Percentiles rank a stretch among this genome's conserved stretches.
Evolutionary conservation across 92 coral and sea anemone genomes (phyloP).

Genomic region (Meandrina meandrites): DNA sequence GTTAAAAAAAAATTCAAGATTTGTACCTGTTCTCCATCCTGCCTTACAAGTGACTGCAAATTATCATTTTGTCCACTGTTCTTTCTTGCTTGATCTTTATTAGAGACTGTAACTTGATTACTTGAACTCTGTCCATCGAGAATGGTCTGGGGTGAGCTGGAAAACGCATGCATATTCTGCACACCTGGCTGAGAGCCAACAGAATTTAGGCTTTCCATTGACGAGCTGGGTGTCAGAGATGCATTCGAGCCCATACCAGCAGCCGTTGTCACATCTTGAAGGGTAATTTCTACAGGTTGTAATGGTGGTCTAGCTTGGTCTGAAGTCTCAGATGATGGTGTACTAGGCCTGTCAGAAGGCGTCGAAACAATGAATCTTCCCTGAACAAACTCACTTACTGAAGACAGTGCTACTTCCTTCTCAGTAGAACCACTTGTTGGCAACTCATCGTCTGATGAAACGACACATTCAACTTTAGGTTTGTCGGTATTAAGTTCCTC

Average conservation of each 20-base stretch:
- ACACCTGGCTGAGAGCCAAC: conserved; percentile 61
- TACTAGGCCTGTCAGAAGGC: conserved; percentile 32
- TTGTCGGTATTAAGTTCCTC: conserved; percentile 27
- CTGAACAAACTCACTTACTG: conserved; percentile 28
- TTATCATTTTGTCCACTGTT: conserved; percentile 28
- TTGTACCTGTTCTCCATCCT: conserved; percentile 36
- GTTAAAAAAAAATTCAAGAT: not conserved
- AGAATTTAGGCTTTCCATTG: conserved; percentile 86
- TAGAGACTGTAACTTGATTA: not conserved
- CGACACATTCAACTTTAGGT: conserved; percentile 20
- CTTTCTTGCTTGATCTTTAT: conserved; percentile 27
- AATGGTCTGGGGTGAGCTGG: conserved; percentile 60
- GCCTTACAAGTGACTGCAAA: conserved; percentile 16
- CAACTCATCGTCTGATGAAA: conserved; percentile 32
- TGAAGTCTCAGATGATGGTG: conserved; percentile 27
- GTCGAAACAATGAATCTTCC: conserved; percentile 40
- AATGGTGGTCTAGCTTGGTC: conserved; percentile 37
- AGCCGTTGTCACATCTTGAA: conserved; percentile 51
- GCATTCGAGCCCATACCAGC: conserved; percentile 49
- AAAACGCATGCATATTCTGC: conserved; percentile 12
- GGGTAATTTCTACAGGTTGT: conserved; percentile 53
- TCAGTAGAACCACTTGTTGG: not conserved
- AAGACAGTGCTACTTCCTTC: not conserved
- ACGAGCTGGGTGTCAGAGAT: conserved; percentile 89
- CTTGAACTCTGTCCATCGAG: conserved; percentile 7